Conservation (phyloP, 2,113 vertebrate genomes). For the Saccopteryx bilineata region DNA sequence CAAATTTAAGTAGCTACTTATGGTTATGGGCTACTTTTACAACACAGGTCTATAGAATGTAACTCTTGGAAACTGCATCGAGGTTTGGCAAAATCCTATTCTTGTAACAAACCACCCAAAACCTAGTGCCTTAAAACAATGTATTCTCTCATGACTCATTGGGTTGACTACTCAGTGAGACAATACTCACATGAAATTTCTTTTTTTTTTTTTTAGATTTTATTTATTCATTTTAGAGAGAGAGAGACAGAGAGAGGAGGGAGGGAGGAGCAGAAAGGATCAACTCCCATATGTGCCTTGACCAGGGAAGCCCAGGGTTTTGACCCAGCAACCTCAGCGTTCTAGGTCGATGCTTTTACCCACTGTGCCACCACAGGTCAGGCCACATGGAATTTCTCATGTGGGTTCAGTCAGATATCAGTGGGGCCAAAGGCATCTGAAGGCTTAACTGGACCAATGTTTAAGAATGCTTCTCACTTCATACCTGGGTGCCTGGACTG, state of each 20-base stretch:
- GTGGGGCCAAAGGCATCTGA: background rate
- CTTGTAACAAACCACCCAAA: background rate
- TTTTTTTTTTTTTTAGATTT: too few species aligned
- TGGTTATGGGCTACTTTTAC: background rate
- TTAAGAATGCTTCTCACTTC: background rate
- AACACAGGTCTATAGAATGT: conserved; percentile 23
- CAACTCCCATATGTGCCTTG: too few species aligned
- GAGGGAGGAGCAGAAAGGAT: too few species aligned
- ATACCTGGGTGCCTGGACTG: background rate
- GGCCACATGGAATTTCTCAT: background rate
- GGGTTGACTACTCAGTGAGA: background rate
- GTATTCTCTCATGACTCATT: background rate
- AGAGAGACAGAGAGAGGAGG: too few species aligned
- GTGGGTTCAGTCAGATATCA: background rate
- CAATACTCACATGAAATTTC: background rate
- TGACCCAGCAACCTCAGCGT: too few species aligned
- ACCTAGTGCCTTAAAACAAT: background rate
- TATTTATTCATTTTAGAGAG: too few species aligned
- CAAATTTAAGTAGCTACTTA: conserved; percentile 5
- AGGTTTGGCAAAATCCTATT: conserved; percentile 37
- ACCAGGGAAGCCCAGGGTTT: too few species aligned
- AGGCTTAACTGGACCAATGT: background rate
- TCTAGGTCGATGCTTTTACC: too few species aligned
- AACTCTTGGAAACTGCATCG: background rate
- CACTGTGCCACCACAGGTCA: too few species aligned